phyloP scores from a whole-genome alignment of 2,113 vertebrate species.

The Todiramphus saurophagus region DNA sequence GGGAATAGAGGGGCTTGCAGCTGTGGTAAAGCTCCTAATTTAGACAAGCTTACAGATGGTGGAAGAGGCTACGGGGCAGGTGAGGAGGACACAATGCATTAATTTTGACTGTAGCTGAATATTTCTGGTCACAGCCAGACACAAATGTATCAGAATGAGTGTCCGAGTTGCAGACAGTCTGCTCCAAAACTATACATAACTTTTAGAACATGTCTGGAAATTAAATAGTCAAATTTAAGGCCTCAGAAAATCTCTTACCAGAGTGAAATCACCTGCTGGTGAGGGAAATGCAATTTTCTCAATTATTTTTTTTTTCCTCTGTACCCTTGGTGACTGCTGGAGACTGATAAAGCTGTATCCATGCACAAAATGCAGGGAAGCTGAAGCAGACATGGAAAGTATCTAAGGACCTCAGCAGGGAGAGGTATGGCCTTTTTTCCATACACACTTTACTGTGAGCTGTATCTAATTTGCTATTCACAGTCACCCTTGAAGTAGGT shows the following conservation, averaged over 20 bases:
- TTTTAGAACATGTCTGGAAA: neutral
- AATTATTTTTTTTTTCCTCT: neutral
- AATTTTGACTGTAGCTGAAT: neutral
- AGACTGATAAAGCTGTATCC: neutral
- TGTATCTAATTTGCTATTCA: neutral
- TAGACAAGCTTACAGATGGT: neutral
- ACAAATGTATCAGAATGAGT: neutral
- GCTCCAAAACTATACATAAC: neutral
- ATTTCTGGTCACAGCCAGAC: neutral
- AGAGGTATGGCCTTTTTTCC: neutral
- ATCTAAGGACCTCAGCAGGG: neutral
- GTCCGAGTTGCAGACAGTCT: neutral
- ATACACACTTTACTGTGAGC: neutral
- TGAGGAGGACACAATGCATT: neutral
- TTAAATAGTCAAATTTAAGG: neutral
- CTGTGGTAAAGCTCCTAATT: neutral
- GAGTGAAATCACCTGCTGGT: neutral
- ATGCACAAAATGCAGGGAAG: neutral
- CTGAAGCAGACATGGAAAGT: neutral
- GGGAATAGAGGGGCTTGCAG: neutral
- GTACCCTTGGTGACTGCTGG: neutral
- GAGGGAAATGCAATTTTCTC: neutral
- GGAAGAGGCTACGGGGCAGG: neutral
- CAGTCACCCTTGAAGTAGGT: neutral
- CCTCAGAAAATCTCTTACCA: neutral